Percentiles rank a stretch among this genome's conserved stretches.
Evolutionary conservation across 2,888 invertebrate species (phyloP).

Genomic region (Drosophila neotestacea): DNA sequence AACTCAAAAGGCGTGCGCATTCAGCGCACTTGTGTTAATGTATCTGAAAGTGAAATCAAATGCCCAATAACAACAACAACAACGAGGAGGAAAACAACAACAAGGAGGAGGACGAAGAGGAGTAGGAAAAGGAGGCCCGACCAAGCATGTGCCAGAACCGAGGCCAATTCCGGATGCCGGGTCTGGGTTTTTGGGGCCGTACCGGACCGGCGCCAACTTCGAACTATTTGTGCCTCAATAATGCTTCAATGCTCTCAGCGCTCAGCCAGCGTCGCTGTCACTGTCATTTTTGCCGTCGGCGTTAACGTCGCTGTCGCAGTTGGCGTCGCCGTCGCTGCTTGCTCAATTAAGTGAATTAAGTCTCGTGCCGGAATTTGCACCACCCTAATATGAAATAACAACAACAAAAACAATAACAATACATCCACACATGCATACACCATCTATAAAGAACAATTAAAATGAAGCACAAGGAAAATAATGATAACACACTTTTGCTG

Average conservation of each 20-base stretch:
- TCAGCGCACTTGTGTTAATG: slow-evolving; percentile 74
- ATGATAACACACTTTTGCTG: slow-evolving; percentile 44
- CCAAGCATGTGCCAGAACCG: slow-evolving; percentile 47
- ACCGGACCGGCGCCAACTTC: slow-evolving; percentile 68
- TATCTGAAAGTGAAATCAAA: slow-evolving; percentile 76
- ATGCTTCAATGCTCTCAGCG: slow-evolving; percentile 29
- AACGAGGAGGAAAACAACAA: slow-evolving; percentile 1
- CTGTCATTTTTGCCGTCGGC: background rate
- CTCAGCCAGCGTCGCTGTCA: slow-evolving; percentile 24
- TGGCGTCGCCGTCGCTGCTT: slow-evolving; percentile 50
- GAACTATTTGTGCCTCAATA: slow-evolving; percentile 66
- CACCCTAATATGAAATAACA: slow-evolving; percentile 60
- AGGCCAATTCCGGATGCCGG: slow-evolving; percentile 37
- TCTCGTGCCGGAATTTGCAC: slow-evolving; percentile 81
- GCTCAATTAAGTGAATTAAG: slow-evolving; percentile 82
- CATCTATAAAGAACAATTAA: slow-evolving; percentile 67
- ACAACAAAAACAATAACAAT: slow-evolving; percentile 52
- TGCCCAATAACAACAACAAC: slow-evolving; percentile 42
- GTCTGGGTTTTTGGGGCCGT: slow-evolving; percentile 25
- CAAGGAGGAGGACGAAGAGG: background rate
- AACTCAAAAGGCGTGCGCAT: slow-evolving; percentile 79
- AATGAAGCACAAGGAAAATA: slow-evolving; percentile 45
- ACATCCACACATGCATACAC: slow-evolving; percentile 12
- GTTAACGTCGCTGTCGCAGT: background rate
- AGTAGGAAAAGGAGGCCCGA: slow-evolving; percentile 22